Evolutionary conservation across 2,888 invertebrate species (phyloP).

Genomic region (Lepetodrilus schrolli): DNA sequence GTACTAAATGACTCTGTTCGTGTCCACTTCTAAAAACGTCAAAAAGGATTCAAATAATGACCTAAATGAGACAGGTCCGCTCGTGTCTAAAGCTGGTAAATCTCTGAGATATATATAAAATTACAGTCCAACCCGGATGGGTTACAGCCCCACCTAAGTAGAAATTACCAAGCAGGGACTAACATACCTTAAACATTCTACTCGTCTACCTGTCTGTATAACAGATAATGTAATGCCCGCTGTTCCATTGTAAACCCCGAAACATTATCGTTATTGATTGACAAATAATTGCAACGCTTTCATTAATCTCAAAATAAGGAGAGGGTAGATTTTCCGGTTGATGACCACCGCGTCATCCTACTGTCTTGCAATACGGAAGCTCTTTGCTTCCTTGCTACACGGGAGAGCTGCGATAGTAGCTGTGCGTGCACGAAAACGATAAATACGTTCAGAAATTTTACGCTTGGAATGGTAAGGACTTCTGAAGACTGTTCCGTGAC

Average conservation of each 20-base stretch:
- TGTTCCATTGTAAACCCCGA: not conserved
- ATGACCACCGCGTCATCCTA: not conserved
- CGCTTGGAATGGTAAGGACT: not conserved
- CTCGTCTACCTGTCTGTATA: no score
- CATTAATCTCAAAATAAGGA: constrained; percentile 3
- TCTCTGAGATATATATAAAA: no score
- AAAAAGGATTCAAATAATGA: no score
- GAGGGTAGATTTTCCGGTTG: constrained; percentile 4
- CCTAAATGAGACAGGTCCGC: no score
- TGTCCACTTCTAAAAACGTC: no score
- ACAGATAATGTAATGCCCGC: not conserved
- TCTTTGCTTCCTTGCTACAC: not conserved
- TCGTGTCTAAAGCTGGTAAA: no score
- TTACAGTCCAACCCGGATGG: no score
- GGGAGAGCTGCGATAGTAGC: not conserved
- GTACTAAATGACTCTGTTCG: no score
- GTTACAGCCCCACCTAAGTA: no score
- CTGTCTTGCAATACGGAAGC: not conserved
- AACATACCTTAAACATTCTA: no score
- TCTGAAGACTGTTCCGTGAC: no score
- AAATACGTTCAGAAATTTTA: not conserved
- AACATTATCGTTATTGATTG: constrained; percentile 11
- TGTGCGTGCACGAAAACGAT: constrained; percentile 6
- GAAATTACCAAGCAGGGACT: no score
- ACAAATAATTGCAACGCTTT: not conserved